phyloP scores from a whole-genome alignment of 2,113 vertebrate species.

The Thamnaconus septentrionalis region DNA sequence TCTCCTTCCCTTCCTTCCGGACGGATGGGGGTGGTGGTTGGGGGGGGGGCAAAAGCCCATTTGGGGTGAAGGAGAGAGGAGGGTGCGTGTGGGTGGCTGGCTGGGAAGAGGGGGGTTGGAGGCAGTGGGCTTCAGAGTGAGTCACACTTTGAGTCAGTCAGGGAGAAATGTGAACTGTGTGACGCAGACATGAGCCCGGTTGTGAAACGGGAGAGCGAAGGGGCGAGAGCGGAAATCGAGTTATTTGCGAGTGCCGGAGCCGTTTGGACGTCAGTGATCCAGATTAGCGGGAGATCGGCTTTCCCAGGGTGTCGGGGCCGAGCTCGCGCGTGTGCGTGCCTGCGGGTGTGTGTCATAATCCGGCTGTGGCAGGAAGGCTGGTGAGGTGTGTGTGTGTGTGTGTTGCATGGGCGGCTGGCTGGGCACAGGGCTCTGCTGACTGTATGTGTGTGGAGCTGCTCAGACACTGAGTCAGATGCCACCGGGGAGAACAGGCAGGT shows the following conservation, averaged over 20 bases:
- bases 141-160: slow-evolving; percentile 46
- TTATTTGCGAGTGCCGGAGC: slow-evolving; percentile 47
- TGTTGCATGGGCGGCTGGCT: slow-evolving; percentile 60
- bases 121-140: slow-evolving; percentile 41
- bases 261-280: slow-evolving; percentile 62
- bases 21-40: no score
- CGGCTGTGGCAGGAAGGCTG: slow-evolving; percentile 36
- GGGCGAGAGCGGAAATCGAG: slow-evolving; percentile 40
- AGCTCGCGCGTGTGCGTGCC: slow-evolving; percentile 3
- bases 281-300: slow-evolving; percentile 59
- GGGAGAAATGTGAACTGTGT: slow-evolving; percentile 17
- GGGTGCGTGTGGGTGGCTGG: neutral
- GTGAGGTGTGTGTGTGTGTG: slow-evolving; percentile 34
- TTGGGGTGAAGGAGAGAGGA: no score
- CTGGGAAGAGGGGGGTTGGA: neutral
- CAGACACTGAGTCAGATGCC: slow-evolving; percentile 78
- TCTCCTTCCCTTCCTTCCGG: no score
- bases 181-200: slow-evolving; percentile 41
- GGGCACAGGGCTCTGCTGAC: slow-evolving; percentile 64
- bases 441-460: slow-evolving; percentile 59
- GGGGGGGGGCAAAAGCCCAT: no score
- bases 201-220: slow-evolving; percentile 40
- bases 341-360: slow-evolving; percentile 49
- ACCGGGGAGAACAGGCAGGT: slow-evolving; percentile 63
- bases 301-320: slow-evolving; percentile 45